These are phyloP conservation scores for Diadegma fenestrale DNA, from an alignment of 2,888 invertebrate genomes.

Conservation along the genomic window DNA sequence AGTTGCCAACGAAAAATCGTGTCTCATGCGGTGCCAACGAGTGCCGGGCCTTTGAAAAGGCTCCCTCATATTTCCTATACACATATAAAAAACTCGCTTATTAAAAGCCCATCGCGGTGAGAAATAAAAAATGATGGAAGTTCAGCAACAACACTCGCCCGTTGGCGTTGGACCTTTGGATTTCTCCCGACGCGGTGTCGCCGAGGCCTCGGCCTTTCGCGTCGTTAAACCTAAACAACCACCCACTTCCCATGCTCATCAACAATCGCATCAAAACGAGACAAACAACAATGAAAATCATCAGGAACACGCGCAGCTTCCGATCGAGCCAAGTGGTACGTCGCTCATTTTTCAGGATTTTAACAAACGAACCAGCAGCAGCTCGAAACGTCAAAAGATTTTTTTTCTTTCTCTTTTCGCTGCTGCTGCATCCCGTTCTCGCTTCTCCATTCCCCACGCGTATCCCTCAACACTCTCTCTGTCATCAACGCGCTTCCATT, in stretches of 20 bases:
- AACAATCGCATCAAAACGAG: slow-evolving; percentile 76
- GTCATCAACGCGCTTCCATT: slow-evolving; percentile 80
- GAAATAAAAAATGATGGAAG: slow-evolving; percentile 77
- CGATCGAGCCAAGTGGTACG: slow-evolving; percentile 78
- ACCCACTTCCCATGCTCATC: slow-evolving; percentile 75
- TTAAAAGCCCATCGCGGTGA: background rate
- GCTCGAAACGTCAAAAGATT: slow-evolving; percentile 4
- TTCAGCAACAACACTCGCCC: slow-evolving; percentile 84
- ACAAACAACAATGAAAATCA: slow-evolving; percentile 73
- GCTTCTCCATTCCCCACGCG: slow-evolving; percentile 8
- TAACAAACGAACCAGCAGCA: background rate
- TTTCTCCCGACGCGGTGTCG: slow-evolving; percentile 83
- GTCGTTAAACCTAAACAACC: slow-evolving; percentile 83
- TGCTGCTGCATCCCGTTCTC: background rate
- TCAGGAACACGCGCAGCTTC: slow-evolving; percentile 78
- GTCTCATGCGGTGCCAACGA: slow-evolving; percentile 41
- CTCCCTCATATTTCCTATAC: background rate
- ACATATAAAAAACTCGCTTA: background rate
- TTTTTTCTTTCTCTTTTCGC: slow-evolving; percentile 20
- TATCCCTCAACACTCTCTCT: slow-evolving; percentile 68
- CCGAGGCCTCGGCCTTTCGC: slow-evolving; percentile 83
- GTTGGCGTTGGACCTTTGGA: slow-evolving; percentile 84
- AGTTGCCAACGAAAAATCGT: background rate
- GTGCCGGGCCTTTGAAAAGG: slow-evolving; percentile 52
- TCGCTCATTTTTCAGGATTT: background rate